Conservation (phyloP, 1,140 invertebrate species). For the Drosophila parvula region DNA sequence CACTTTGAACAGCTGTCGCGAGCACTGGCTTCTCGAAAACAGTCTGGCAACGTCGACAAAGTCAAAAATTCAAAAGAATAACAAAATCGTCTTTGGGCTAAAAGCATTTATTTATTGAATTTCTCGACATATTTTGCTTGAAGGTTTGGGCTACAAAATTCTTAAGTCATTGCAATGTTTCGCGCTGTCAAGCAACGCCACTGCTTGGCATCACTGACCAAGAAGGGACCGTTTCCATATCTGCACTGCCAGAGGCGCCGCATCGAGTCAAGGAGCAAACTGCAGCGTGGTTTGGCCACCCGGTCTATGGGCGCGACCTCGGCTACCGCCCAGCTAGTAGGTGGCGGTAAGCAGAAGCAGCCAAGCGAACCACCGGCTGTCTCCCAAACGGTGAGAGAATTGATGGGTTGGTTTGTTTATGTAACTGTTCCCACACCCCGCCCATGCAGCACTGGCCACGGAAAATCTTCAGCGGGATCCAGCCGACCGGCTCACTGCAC, state of each 20-base stretch:
- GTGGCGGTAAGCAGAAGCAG: conserved; percentile 6
- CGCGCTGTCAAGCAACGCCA: conserved; percentile 27
- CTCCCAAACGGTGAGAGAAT: background rate
- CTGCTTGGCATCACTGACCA: conserved; percentile 12
- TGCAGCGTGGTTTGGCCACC: background rate
- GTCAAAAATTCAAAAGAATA: conserved; percentile 40
- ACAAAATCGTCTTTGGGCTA: conserved; percentile 7
- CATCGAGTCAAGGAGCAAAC: conserved; percentile 2
- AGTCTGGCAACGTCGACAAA: conserved; percentile 21
- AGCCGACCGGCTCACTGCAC: conserved; percentile 97
- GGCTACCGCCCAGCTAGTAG: conserved; percentile 14
- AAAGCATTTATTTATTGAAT: background rate
- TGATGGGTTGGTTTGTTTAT: conserved; percentile 22
- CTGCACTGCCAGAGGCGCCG: background rate
- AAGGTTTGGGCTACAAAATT: conserved; percentile 51
- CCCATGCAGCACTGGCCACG: conserved; percentile 81
- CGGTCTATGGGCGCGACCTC: background rate
- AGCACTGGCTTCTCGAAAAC: conserved; percentile 10
- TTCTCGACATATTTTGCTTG: conserved; percentile 6
- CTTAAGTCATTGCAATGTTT: conserved; percentile 55
- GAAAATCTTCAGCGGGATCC: conserved; percentile 95
- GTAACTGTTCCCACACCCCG: conserved; percentile 6
- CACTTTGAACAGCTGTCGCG: conserved; percentile 17
- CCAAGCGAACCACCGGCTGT: background rate
- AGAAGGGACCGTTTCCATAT: background rate